Percentiles rank a stretch among this genome's conserved stretches.
Evolutionary conservation across 2,113 vertebrate species (phyloP).

Genomic region (human (Homo sapiens)): GRCh38 chr1:223464501-223465000

Average conservation of each 20-base stretch:
- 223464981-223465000: neutral
- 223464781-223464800: neutral
- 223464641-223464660: neutral
- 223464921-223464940: neutral
- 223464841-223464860: neutral
- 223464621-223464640: neutral
- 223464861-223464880: neutral
- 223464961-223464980: neutral
- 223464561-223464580: neutral
- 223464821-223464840: neutral
- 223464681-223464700: neutral
- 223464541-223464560: neutral
- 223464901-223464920: neutral
- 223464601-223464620: neutral
- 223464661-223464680: neutral
- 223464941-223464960: neutral
- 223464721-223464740: neutral
- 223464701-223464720: neutral
- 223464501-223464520: neutral
- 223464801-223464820: neutral
- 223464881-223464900: neutral
- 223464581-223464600: neutral
- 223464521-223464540: neutral
- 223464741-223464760: neutral
- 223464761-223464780: neutral